Conservation (phyloP, 2,797 vertebrate species). For the Taeniopygia guttata region DNA sequence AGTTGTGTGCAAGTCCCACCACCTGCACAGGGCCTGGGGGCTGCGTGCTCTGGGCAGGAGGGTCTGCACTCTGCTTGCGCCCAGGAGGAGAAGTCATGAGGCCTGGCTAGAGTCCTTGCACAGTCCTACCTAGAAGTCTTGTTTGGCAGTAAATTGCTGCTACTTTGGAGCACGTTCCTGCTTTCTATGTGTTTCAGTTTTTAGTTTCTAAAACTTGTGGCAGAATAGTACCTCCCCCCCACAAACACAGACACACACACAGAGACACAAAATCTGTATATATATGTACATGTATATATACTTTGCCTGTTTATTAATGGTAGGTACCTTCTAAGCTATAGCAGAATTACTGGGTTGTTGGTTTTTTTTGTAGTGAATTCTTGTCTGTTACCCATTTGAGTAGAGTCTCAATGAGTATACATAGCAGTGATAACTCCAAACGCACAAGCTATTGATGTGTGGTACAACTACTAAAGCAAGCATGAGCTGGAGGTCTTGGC, state of each 20-base stretch:
- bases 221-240: neutral
- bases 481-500: neutral
- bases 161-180: neutral
- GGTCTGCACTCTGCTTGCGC: neutral
- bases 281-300: neutral
- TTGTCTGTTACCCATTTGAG: neutral
- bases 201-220: neutral
- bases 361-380: neutral
- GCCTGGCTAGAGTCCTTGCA: neutral
- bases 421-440: neutral
- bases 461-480: neutral
- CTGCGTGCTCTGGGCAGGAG: neutral
- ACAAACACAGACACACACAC: no score
- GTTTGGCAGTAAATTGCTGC: neutral
- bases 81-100: no score
- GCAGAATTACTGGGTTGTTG: neutral
- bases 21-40: neutral
- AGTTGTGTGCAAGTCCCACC: neutral
- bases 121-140: neutral
- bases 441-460: neutral
- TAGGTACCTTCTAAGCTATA: neutral
- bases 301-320: neutral
- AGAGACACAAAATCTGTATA: no score
- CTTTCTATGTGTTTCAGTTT: neutral
- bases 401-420: neutral